These are phyloP conservation scores for Mastacembelus armatus DNA, from an alignment of 2,797 vertebrate species.

Conservation along the genomic window DNA sequence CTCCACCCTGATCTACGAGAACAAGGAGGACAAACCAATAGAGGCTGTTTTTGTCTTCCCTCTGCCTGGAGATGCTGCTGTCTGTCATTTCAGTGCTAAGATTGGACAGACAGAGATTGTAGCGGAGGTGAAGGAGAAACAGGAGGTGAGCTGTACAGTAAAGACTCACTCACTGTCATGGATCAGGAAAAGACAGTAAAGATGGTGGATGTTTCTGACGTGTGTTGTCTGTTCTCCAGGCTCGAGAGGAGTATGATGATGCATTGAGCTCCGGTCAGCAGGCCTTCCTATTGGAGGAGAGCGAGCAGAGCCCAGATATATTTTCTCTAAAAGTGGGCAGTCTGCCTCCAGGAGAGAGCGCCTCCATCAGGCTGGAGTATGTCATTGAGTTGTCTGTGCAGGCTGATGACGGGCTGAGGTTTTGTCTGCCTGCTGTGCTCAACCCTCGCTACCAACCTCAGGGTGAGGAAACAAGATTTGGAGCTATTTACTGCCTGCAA, in stretches of 20 bases:
- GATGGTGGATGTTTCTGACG: background rate
- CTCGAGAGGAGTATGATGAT: slow-evolving; percentile 77
- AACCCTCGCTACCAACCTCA: slow-evolving; percentile 85
- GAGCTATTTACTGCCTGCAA: no score
- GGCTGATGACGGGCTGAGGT: slow-evolving; percentile 83
- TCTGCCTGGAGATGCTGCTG: slow-evolving; percentile 85
- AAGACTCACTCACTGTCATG: background rate
- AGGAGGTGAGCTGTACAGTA: slow-evolving; percentile 74
- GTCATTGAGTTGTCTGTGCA: slow-evolving; percentile 86
- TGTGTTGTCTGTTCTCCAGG: slow-evolving; percentile 56
- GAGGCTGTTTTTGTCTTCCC: slow-evolving; percentile 88
- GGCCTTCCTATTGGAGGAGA: slow-evolving; percentile 86
- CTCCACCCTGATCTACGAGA: slow-evolving; percentile 86
- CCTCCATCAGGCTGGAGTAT: slow-evolving; percentile 83
- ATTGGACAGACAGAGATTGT: slow-evolving; percentile 83
- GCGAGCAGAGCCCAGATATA: slow-evolving; percentile 81
- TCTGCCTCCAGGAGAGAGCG: slow-evolving; percentile 83
- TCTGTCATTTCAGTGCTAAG: slow-evolving; percentile 86
- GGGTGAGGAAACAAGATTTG: slow-evolving; percentile 80
- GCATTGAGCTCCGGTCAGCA: slow-evolving; percentile 77
- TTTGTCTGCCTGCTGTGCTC: slow-evolving; percentile 86
- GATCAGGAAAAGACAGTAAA: background rate
- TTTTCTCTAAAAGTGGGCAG: slow-evolving; percentile 82
- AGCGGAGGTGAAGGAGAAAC: slow-evolving; percentile 85
- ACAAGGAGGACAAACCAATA: slow-evolving; percentile 81